Conservation (phyloP, 2,113 vertebrate genomes). For the Mastomys coucha region DNA sequence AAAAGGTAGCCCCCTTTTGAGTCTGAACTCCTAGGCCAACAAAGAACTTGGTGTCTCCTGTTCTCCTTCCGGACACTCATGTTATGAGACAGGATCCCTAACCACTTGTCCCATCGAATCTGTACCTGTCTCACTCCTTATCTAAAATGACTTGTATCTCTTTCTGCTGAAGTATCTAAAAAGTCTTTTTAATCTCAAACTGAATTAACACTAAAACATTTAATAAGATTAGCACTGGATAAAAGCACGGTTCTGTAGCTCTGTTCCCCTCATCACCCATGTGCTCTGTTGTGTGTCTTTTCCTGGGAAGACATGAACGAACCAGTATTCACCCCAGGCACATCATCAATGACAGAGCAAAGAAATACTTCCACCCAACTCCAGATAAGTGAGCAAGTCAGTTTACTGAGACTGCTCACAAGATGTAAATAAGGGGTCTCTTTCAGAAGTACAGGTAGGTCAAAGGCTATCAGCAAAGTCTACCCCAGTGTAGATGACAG, state of each 20-base stretch:
- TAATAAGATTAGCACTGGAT: not conserved
- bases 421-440: not conserved
- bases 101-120: not conserved
- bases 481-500: not conserved
- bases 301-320: not conserved
- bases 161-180: not conserved
- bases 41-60: not conserved
- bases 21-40: not conserved
- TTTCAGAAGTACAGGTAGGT: not conserved
- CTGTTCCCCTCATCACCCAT: not conserved
- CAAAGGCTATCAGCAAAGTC: not conserved
- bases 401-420: not conserved
- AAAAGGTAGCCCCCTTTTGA: not conserved
- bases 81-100: not conserved
- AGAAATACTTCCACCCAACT: not conserved
- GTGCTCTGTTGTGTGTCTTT: not conserved
- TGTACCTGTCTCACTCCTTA: not conserved
- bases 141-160: not conserved
- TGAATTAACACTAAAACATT: slow-evolving; percentile 13
- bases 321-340: not conserved
- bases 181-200: not conserved
- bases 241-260: not conserved
- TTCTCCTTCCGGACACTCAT: not conserved
- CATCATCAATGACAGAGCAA: not conserved
- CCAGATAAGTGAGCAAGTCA: not conserved